Evolutionary conservation across 2,888 invertebrate species (phyloP), one percentile per base, ranked within the genome.

Genomic region (Phrixothrix hirtus): DNA sequence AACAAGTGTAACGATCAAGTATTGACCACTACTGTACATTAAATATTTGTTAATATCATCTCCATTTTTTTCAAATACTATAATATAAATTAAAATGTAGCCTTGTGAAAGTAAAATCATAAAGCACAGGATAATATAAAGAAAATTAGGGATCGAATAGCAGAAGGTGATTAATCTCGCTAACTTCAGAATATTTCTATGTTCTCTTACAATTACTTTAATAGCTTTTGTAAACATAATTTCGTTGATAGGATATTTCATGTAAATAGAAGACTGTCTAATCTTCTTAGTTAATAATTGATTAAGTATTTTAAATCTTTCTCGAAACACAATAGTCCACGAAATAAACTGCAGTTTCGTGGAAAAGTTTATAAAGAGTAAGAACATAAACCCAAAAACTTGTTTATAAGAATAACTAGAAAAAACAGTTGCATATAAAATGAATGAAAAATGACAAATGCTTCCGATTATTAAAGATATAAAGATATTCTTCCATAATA

Each of bases 101-200:
- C 34, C 34, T 13, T 34, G 9, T 9, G 9, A 10, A 14, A 34
- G 11, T 5, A 34, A n/a, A 9, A 34, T 11, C 11, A 34, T 12
- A 34, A 34, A 34, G 41, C 32, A 41, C 6, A 46, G 37, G 1
- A 45, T 27, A 15, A 47, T 39, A 15, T 16, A 43, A 6, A 50
- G 10, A 1, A 57, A 14, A 1, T 49, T 2, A 26, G 56, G 43
- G 13, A 56, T 27, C 1, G 56, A 27, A 29, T 38, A 56, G 14
- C 27, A 30, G 5, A 7, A 12, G 26, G 56, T 58, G 10, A 43
- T 25, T 16, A 21, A 15, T 26, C n/a, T 32, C 16, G 29, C 13
- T 6, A 48, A 15, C 7, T 35, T 38, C 1, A 37, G 30, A 9
- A 58, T 25, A 12, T n/a, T 43, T 41, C 53, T 38, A 35, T 56